phyloP scores from a whole-genome alignment of 1,140 invertebrate genomes.

The Bombus soroeensis region DNA sequence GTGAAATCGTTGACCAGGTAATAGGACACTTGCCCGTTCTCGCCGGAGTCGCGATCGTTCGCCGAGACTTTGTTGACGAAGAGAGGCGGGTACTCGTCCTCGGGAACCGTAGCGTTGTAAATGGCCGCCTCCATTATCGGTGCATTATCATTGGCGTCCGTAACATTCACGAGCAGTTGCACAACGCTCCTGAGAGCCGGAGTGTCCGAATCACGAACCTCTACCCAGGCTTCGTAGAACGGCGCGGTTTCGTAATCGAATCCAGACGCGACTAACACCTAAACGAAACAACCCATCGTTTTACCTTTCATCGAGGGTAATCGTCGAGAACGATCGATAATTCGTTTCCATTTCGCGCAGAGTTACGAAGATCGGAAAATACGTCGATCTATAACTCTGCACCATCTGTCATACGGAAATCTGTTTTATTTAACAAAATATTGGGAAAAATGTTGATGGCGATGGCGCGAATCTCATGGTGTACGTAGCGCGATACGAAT shows the following conservation, averaged over 20 bases:
- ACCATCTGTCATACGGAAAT: too few species aligned
- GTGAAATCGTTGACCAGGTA: conserved; percentile 89
- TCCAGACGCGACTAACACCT: conserved; percentile 87
- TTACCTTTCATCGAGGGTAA: background rate
- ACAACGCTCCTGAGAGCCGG: conserved; percentile 90
- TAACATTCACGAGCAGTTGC: conserved; percentile 92
- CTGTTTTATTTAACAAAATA: too few species aligned
- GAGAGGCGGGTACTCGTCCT: conserved; percentile 93
- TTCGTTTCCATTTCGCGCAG: background rate
- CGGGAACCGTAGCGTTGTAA: conserved; percentile 92
- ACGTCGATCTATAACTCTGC: too few species aligned
- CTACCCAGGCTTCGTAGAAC: conserved; percentile 95
- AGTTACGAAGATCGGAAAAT: background rate
- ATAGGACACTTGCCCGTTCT: conserved; percentile 93
- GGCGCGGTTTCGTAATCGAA: conserved; percentile 95
- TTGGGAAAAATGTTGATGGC: too few species aligned
- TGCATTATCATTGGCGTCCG: conserved; percentile 95
- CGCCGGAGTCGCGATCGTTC: conserved; percentile 92
- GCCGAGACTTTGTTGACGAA: conserved; percentile 91
- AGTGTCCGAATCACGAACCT: conserved; percentile 92
- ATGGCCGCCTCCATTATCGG: conserved; percentile 91
- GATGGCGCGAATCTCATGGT: too few species aligned
- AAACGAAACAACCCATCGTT: background rate
- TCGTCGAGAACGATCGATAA: background rate
- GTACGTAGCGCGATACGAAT: too few species aligned